These are phyloP conservation scores for Vulpes vulpes DNA, from an alignment of 2,113 vertebrate species.

Conservation along the genomic window DNA sequence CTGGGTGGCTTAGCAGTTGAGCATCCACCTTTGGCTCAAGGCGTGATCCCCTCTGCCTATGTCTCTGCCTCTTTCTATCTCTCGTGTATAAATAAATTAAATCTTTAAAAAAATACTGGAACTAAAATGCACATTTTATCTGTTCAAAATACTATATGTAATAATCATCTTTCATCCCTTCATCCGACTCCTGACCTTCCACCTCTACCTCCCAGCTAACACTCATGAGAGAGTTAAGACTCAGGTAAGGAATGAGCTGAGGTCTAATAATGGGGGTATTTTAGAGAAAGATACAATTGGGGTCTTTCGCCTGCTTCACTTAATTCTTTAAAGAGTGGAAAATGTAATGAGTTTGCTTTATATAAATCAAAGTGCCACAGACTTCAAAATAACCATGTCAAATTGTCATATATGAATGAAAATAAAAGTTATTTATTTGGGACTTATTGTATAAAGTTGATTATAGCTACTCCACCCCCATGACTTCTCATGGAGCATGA, in stretches of 20 bases:
- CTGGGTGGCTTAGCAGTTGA: no score
- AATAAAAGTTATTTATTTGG: neutral
- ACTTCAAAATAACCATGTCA: neutral
- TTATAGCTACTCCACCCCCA: neutral
- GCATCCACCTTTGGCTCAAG: no score
- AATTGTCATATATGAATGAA: neutral
- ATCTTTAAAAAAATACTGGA: no score
- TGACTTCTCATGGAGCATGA: no score
- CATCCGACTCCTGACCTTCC: neutral
- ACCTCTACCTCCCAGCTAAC: neutral
- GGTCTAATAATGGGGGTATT: neutral
- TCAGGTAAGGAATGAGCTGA: neutral
- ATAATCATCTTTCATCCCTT: neutral
- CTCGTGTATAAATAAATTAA: no score
- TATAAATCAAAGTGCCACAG: neutral
- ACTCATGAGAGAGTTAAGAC: neutral
- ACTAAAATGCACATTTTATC: neutral
- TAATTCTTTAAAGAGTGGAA: neutral
- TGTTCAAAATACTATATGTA: neutral
- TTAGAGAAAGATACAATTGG: neutral
- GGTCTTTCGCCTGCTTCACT: neutral
- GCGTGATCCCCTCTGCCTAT: no score
- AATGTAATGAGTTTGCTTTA: neutral
- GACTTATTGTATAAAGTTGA: neutral
- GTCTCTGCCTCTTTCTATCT: no score